Evolutionary conservation across 2,113 vertebrate species (phyloP).

Genomic region (Guaruba guarouba): DNA sequence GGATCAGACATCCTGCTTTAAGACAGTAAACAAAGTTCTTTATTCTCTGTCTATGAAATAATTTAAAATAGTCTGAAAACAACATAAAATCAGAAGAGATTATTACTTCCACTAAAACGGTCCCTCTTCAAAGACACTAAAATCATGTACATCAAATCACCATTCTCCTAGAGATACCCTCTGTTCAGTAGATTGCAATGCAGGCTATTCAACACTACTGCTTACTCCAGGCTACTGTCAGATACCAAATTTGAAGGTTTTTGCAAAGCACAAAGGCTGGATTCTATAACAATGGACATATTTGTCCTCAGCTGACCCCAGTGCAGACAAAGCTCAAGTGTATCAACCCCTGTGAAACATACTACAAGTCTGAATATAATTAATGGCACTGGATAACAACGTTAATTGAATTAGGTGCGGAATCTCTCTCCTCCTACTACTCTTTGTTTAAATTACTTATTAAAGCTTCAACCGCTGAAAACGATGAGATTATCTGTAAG

Average conservation of each 20-base stretch:
- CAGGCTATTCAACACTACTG: background rate
- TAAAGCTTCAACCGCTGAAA: background rate
- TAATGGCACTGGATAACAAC: background rate
- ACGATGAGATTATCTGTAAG: background rate
- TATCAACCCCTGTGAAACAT: constrained; percentile 8
- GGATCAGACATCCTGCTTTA: constrained; percentile 33
- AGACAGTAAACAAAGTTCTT: constrained; percentile 55
- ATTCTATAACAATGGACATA: constrained; percentile 18
- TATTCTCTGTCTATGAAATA: constrained; percentile 30
- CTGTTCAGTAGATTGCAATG: background rate
- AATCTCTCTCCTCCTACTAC: background rate
- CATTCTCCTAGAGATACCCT: background rate
- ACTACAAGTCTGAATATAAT: background rate
- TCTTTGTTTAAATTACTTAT: background rate
- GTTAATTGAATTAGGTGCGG: constrained; percentile 46
- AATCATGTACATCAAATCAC: background rate
- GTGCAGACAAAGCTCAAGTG: constrained; percentile 27
- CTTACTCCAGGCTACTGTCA: constrained; percentile 46
- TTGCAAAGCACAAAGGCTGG: constrained; percentile 28
- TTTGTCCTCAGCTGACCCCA: constrained; percentile 1
- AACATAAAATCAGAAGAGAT: constrained; percentile 49
- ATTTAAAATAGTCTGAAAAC: constrained; percentile 28
- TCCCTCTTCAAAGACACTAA: background rate
- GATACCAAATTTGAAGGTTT: constrained; percentile 10
- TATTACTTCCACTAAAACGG: constrained; percentile 36